These are phyloP conservation scores for Ahaetulla prasina DNA, from an alignment of 2,113 vertebrate genomes.

Conservation along the genomic window DNA sequence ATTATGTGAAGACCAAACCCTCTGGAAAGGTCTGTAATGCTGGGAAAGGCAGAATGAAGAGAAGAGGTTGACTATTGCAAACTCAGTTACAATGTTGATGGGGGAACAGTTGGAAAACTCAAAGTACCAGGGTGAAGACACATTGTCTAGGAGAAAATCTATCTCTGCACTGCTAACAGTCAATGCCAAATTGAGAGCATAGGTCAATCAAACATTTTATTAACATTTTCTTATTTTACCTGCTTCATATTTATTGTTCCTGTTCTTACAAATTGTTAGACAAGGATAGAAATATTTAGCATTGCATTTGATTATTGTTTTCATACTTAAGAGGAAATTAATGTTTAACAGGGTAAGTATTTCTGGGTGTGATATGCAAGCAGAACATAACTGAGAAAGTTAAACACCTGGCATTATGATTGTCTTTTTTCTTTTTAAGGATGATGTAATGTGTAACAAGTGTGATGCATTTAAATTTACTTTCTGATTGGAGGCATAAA, in stretches of 20 bases:
- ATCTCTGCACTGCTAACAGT: background rate
- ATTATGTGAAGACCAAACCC: background rate
- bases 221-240: background rate
- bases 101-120: background rate
- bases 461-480: background rate
- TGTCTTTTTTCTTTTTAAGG: background rate
- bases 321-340: background rate
- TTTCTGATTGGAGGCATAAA: background rate
- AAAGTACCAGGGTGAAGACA: background rate
- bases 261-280: background rate
- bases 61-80: background rate
- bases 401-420: background rate
- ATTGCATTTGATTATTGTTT: background rate
- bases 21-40: background rate
- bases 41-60: background rate
- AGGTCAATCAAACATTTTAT: background rate
- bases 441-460: background rate
- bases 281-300: background rate
- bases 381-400: background rate
- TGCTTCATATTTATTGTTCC: background rate
- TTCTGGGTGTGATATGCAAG: background rate
- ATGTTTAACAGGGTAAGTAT: background rate
- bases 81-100: background rate
- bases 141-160: background rate
- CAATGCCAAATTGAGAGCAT: background rate